Percentiles rank a stretch among this genome's conserved stretches.
Evolutionary conservation across 2,113 vertebrate genomes (phyloP).

Genomic region (Eubucco bourcierii): DNA sequence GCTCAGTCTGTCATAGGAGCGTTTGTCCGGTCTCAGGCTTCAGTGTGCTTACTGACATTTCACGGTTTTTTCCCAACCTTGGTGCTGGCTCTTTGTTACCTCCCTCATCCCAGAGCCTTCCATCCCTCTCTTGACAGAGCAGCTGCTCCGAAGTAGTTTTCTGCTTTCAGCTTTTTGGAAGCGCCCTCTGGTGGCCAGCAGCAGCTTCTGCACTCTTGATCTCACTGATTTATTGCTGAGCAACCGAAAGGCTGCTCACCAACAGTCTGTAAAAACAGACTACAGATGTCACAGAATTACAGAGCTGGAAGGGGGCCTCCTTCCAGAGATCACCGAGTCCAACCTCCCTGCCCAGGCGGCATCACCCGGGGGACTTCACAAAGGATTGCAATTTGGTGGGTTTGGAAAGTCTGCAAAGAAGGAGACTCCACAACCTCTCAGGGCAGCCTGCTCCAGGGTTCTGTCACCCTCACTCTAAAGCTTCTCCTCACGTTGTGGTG

Average conservation of each 20-base stretch:
- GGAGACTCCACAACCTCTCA: no score
- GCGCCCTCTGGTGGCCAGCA: slow-evolving; percentile 71
- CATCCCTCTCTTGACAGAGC: not conserved
- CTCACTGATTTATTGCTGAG: not conserved
- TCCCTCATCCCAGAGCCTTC: not conserved
- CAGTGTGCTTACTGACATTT: not conserved
- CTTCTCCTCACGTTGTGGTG: no score
- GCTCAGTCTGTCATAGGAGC: not conserved
- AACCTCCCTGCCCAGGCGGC: no score
- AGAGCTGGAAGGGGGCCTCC: no score
- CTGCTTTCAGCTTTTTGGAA: slow-evolving; percentile 34
- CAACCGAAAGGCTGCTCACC: not conserved
- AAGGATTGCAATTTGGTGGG: no score
- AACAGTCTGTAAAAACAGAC: not conserved
- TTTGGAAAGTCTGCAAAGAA: no score
- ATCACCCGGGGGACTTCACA: no score
- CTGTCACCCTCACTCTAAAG: no score
- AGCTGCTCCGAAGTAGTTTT: not conserved
- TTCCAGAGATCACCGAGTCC: no score
- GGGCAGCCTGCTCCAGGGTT: no score
- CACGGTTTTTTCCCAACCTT: not conserved
- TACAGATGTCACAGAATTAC: not conserved
- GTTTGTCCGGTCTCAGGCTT: not conserved
- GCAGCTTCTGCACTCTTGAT: not conserved
- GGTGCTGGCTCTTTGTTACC: not conserved